Percentiles rank a stretch among this genome's conserved stretches.
Conservation (phyloP, 2,797 vertebrate species). For the Cryptoprocta ferox region DNA sequence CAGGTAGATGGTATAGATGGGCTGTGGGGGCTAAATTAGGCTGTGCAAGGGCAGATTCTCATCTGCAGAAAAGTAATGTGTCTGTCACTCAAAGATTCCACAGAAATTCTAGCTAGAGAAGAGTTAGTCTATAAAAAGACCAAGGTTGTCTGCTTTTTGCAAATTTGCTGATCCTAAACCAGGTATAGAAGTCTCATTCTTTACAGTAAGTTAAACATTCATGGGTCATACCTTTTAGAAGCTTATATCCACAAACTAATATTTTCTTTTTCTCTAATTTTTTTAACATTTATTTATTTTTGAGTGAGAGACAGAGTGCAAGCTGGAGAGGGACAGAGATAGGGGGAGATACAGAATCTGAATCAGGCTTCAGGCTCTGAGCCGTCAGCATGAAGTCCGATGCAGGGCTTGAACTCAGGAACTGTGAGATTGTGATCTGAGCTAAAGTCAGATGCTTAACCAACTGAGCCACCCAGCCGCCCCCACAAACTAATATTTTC, state of each 20-base stretch:
- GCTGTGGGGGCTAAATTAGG: not conserved
- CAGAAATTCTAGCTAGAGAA: conserved; percentile 2
- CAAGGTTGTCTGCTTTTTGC: not conserved
- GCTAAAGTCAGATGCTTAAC: too few relatives aligned
- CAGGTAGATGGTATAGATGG: not conserved
- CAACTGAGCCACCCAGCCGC: too few relatives aligned
- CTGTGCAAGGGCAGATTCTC: not conserved
- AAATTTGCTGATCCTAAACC: conserved; percentile 40
- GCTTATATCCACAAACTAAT: not conserved
- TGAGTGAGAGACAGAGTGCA: too few relatives aligned
- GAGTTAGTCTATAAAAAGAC: not conserved
- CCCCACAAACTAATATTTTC: not conserved
- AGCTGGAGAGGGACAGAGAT: too few relatives aligned
- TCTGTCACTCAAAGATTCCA: not conserved
- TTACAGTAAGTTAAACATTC: not conserved
- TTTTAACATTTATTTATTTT: too few relatives aligned
- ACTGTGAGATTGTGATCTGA: too few relatives aligned
- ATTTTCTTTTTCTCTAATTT: not conserved
- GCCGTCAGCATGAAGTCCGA: too few relatives aligned
- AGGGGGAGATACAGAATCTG: too few relatives aligned
- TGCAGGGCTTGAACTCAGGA: too few relatives aligned
- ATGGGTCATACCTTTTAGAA: not conserved
- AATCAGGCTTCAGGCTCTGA: too few relatives aligned
- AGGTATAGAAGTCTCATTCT: not conserved
- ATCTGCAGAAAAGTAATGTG: not conserved